phyloP scores from a whole-genome alignment of 2,888 invertebrate genomes.

The Bellardia bayeri region DNA sequence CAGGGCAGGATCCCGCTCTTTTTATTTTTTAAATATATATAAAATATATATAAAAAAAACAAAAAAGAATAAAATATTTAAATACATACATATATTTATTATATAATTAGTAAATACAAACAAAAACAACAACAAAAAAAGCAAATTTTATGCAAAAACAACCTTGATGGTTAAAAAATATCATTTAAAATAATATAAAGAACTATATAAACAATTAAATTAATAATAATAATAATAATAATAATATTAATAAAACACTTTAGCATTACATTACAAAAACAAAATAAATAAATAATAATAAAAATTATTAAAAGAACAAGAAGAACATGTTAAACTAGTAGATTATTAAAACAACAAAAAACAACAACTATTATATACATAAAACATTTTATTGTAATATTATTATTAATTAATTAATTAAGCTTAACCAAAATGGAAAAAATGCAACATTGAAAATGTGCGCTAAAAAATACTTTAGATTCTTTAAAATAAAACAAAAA shows the following conservation, averaged over 20 bases:
- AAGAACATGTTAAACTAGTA: constrained; percentile 72
- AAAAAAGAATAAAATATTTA: constrained; percentile 65
- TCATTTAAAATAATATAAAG: constrained; percentile 69
- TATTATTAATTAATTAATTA: constrained; percentile 63
- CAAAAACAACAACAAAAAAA: constrained; percentile 47
- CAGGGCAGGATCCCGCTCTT: constrained; percentile 82
- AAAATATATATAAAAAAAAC: constrained; percentile 37
- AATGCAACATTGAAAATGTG: constrained; percentile 68
- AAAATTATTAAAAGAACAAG: constrained; percentile 39
- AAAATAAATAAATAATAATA: constrained; percentile 36
- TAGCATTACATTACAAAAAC: constrained; percentile 63
- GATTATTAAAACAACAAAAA: constrained; percentile 58
- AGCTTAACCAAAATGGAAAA: constrained; percentile 66
- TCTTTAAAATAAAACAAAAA: constrained; percentile 51
- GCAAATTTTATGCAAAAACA: constrained; percentile 67
- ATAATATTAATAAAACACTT: constrained; percentile 40
- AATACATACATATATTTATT: constrained; percentile 57
- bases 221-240: constrained; percentile 6
- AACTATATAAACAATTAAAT: constrained; percentile 56
- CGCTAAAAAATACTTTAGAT: constrained; percentile 60
- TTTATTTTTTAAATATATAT: constrained; percentile 42
- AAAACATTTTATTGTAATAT: constrained; percentile 66
- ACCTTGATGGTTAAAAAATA: constrained; percentile 75
- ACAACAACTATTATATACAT: constrained; percentile 63
- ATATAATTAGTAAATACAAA: constrained; percentile 63